Evolutionary conservation across 37 sponge, comb jelly and placozoan genomes (phyloP), one percentile per base, ranked within the genome.

Genomic region (Aplysina aerophoba): DNA sequence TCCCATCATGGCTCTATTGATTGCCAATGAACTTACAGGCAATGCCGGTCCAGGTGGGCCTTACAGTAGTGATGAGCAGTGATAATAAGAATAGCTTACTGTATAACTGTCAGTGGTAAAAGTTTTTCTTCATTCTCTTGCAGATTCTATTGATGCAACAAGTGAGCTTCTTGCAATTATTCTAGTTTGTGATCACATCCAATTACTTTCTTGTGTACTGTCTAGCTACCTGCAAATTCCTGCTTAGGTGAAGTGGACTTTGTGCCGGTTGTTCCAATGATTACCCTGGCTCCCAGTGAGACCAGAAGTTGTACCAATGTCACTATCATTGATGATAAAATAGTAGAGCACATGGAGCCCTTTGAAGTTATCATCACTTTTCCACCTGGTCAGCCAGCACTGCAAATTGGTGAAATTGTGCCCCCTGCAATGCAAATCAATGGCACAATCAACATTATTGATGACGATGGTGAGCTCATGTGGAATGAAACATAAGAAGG

Each of bases 391-490:
- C 78, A 75, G 78, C 24, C 13, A 44, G 78, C 78, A 25, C 0
- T 75, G 0, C 19, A 53, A 0, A 44, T 1, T 36, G 78, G 78
- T 4, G 78, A 75, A 41, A 75, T 75, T 40, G n/a, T 16, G 11
- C 44, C 25, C 11, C 1, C 71, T 31, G 44, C 25, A 21, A 75
- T 44, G 50, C 50, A 36, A 19, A 1, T 19, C 3, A 50, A 37
- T 22, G 78, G 78, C 4, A 75, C 78, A 0, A 50, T 75, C 54
- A 75, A 40, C 54, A 75, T 75, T 24, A 30, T 36, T 24, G 54
- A 75, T 41, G 78, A 75, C 39, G 78, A 75, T 16, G 54, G 78
- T 75, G 24, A 75, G 78, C 25, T 34, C 34, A 31, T 69, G 1
- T 31, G 73, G 50, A 44, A 44, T 44, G 8, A 44, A 8, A 44